Evolutionary conservation across 2,113 vertebrate genomes (phyloP).

Genomic region (Eulacestoma nigropectus): DNA sequence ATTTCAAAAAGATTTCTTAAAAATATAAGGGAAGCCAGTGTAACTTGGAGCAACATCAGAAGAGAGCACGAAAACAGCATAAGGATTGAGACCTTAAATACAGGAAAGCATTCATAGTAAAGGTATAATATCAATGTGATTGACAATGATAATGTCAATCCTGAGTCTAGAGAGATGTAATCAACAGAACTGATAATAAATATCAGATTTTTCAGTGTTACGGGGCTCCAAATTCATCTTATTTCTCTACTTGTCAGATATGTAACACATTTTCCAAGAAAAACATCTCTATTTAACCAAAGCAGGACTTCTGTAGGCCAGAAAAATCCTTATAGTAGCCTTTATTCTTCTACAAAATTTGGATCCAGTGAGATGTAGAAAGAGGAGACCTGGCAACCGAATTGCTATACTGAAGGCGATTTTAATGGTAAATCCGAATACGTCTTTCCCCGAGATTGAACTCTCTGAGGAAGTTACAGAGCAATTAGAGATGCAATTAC

Average conservation of each 20-base stretch:
- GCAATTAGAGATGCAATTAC: slow-evolving; percentile 58
- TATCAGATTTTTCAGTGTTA: background rate
- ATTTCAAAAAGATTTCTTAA: background rate
- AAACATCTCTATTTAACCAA: background rate
- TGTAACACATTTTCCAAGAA: background rate
- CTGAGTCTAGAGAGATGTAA: background rate
- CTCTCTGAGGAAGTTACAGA: slow-evolving; percentile 53
- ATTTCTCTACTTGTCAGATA: background rate
- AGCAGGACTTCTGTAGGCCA: background rate
- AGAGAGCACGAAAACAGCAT: background rate
- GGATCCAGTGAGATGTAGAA: background rate
- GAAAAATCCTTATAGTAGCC: background rate
- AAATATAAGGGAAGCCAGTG: background rate
- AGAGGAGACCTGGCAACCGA: background rate
- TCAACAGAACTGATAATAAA: background rate
- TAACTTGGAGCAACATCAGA: background rate
- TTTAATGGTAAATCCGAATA: slow-evolving; percentile 30
- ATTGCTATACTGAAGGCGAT: slow-evolving; percentile 5
- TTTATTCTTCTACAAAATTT: background rate
- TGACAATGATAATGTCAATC: background rate
- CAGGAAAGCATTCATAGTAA: background rate
- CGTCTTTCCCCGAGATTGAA: slow-evolving; percentile 9
- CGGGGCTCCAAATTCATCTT: background rate
- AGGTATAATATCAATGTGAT: background rate
- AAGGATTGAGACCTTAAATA: background rate